These are phyloP conservation scores for Leptinotarsa tumamoca DNA, from an alignment of 2,888 invertebrate species.

Conservation along the genomic window DNA sequence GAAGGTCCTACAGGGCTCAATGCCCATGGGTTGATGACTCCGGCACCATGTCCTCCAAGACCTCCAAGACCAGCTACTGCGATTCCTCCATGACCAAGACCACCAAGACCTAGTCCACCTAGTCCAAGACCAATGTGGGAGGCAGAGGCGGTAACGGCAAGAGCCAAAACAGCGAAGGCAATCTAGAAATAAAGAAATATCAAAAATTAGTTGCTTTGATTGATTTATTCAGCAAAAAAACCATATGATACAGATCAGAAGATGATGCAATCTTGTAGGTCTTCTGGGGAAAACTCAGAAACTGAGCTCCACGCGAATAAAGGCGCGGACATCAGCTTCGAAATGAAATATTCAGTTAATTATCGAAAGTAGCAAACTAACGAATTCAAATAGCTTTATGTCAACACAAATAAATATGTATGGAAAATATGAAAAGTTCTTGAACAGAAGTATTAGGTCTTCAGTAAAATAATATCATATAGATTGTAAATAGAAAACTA, in stretches of 20 bases:
- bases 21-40: slow-evolving; percentile 28
- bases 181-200: slow-evolving; percentile 11
- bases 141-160: slow-evolving; percentile 15
- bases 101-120: slow-evolving; percentile 8
- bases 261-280: too few species aligned
- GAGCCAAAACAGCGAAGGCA: slow-evolving; percentile 18
- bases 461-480: too few species aligned
- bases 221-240: too few species aligned
- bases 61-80: slow-evolving; percentile 7
- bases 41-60: slow-evolving; percentile 17
- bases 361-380: background rate
- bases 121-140: slow-evolving; percentile 18
- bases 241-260: too few species aligned
- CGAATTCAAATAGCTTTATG: too few species aligned
- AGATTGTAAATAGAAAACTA: too few species aligned
- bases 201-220: background rate
- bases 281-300: too few species aligned
- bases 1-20: too few species aligned
- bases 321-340: background rate
- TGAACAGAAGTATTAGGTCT: too few species aligned
- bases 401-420: too few species aligned
- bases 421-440: too few species aligned
- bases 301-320: too few species aligned
- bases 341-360: background rate
- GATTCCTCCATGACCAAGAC: slow-evolving; percentile 16